These are phyloP conservation scores for Leptoclinus maculatus DNA, from an alignment of 2,797 vertebrate genomes.

Conservation along the genomic window DNA sequence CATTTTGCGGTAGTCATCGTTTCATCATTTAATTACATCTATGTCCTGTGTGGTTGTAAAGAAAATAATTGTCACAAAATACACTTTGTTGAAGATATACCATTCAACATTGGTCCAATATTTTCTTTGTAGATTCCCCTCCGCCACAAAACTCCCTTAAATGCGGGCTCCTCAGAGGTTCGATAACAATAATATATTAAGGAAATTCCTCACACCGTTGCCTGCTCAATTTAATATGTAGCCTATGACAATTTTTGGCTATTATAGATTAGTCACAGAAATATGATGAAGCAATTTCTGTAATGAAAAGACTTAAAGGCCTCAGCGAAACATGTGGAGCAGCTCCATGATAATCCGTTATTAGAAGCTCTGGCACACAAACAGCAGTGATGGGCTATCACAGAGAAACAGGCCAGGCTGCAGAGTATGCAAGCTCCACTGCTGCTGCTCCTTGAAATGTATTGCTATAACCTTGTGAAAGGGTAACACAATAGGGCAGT, in stretches of 20 bases:
- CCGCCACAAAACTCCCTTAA: background rate
- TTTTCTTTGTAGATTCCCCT: slow-evolving; percentile 9
- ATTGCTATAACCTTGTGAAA: slow-evolving; percentile 75
- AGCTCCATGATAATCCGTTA: slow-evolving; percentile 76
- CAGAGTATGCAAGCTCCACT: slow-evolving; percentile 56
- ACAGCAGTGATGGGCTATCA: slow-evolving; percentile 70
- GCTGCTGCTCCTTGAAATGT: slow-evolving; percentile 67
- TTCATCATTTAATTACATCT: slow-evolving; percentile 18
- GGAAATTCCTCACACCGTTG: slow-evolving; percentile 16
- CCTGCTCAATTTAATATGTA: slow-evolving; percentile 38
- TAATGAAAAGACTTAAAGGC: slow-evolving; percentile 78
- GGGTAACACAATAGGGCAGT: slow-evolving; percentile 62
- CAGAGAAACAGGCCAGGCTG: slow-evolving; percentile 70
- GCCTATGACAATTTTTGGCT: slow-evolving; percentile 48
- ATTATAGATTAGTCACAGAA: slow-evolving; percentile 70
- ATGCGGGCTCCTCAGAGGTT: slow-evolving; percentile 13
- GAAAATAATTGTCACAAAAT: slow-evolving; percentile 12
- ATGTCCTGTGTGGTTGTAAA: background rate
- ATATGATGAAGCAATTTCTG: slow-evolving; percentile 69
- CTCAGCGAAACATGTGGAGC: slow-evolving; percentile 72
- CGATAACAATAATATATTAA: slow-evolving; percentile 35
- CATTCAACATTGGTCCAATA: slow-evolving; percentile 5
- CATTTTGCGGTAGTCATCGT: background rate
- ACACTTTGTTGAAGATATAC: background rate
- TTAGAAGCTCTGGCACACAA: slow-evolving; percentile 76